phyloP scores from a whole-genome alignment of 92 coral and sea anemone genomes.

The Palythoa grandiflora region DNA sequence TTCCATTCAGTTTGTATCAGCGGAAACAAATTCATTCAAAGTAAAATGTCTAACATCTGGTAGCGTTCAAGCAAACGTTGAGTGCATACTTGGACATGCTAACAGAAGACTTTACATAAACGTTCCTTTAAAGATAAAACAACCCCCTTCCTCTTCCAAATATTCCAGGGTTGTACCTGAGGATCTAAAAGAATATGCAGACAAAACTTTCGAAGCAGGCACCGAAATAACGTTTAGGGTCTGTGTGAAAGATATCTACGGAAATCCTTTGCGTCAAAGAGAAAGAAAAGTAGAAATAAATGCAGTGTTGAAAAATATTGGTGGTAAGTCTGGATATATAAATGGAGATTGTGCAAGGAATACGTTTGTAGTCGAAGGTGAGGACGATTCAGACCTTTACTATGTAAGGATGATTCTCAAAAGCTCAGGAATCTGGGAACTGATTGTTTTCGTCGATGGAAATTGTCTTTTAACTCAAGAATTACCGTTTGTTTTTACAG shows the following conservation, averaged over 20 bases:
- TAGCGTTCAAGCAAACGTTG: not conserved
- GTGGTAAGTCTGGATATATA: not conserved
- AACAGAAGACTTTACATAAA: not conserved
- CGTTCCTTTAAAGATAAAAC: not conserved
- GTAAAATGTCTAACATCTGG: constrained; percentile 14
- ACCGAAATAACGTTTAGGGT: not conserved
- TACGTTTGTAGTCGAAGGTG: not conserved
- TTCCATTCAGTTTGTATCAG: not conserved
- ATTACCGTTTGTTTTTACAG: not conserved
- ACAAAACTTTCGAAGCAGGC: constrained; percentile 4
- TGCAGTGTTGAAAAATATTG: not conserved
- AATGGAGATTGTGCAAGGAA: not conserved
- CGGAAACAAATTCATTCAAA: not conserved
- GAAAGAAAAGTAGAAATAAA: not conserved
- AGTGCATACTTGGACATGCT: not conserved
- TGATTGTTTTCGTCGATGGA: not conserved
- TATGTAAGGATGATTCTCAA: not conserved
- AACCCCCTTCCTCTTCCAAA: constrained; percentile 10
- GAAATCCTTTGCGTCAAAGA: constrained; percentile 10
- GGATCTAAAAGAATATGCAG: not conserved
- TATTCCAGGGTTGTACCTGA: not conserved
- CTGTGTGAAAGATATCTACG: constrained; percentile 9
- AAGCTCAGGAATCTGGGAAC: not conserved
- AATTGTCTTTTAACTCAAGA: not conserved
- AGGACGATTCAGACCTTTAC: not conserved